These are phyloP conservation scores for Chrysomela aeneicollis DNA, from an alignment of 2,888 invertebrate species.

Conservation along the genomic window DNA sequence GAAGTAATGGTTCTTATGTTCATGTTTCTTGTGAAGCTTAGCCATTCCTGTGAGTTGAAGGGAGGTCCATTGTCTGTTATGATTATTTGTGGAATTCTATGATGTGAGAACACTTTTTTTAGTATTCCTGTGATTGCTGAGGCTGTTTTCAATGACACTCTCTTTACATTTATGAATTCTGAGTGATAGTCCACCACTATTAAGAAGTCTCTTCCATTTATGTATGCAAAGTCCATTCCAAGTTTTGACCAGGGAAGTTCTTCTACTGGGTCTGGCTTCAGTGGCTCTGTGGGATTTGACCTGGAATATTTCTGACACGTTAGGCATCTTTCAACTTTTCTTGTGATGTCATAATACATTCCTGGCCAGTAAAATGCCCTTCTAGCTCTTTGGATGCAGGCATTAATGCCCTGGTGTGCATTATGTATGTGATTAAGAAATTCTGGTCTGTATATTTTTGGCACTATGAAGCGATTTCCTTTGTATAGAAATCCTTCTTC, in stretches of 20 bases:
- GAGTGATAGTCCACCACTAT: not conserved
- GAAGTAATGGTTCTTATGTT: not conserved
- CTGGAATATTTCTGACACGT: not conserved
- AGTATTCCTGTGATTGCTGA: not conserved
- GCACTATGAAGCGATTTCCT: not conserved
- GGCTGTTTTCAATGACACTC: not conserved
- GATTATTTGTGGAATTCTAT: not conserved
- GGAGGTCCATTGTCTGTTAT: slow-evolving; percentile 1
- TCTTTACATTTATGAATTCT: not conserved
- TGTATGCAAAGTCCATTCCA: not conserved
- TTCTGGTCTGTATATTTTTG: not conserved
- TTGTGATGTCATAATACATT: not conserved
- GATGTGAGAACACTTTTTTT: slow-evolving; percentile 7
- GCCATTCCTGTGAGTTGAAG: not conserved
- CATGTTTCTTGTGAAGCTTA: not conserved
- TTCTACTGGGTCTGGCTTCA: not conserved
- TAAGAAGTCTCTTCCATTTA: not conserved
- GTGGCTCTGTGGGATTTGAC: not conserved
- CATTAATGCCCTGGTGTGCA: not conserved
- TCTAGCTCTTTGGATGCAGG: not conserved
- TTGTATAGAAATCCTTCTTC: not conserved
- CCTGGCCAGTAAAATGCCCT: not conserved
- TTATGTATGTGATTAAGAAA: not conserved
- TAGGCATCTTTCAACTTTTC: not conserved
- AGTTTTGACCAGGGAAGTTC: not conserved